Evolutionary conservation across 1,140 invertebrate genomes (phyloP), one percentile per base, ranked within the genome.

Genomic region (Delia radicum): DNA sequence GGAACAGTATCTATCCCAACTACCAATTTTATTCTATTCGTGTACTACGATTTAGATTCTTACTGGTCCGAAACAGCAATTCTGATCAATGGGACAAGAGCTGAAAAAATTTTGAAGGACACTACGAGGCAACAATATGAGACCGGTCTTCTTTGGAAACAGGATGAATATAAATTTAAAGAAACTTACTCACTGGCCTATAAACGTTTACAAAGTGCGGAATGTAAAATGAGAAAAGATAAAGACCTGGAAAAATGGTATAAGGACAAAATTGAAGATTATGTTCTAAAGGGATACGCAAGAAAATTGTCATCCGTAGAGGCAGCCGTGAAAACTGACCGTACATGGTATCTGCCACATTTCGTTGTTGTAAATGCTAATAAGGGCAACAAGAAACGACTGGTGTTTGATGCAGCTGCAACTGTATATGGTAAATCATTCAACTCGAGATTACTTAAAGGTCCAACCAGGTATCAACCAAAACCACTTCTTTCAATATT

Each of bases 391-490:
- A 55, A 55, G 48, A 18, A 4, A 18, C 48, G 48, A 21, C n/a
- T 55, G 7, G 18, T 24, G 3, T 55, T 55, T 55, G 48, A 55
- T 55, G 48, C 48, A 21, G 48, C 18, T 2, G 18, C 18, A 18
- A 55, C n/a, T 18, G 48, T 21, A 21, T 6, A 21, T 3, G 48
- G 48, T 18, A 21, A 26, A 28, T 71, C 63, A 13, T 48, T 75
- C 5, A 75, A 75, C 37, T 21, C 27, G 8, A 21, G 12, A 2
- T 24, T 75, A 28, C 26, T 75, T 4, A 75, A 75, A 29, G 74
- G 74, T 2, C 74, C 74, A 27, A 37, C 65, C 15, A 3, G 46
- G 18, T 21, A 46, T 1, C 15, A 29, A 1, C 33, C 72, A 3
- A 24, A 46, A 27, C 33, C 42, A n/a, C 27, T 33, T 15, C 28